These are phyloP conservation scores for Bradypodion ventrale DNA, from an alignment of 2,797 vertebrate species.

Conservation along the genomic window DNA sequence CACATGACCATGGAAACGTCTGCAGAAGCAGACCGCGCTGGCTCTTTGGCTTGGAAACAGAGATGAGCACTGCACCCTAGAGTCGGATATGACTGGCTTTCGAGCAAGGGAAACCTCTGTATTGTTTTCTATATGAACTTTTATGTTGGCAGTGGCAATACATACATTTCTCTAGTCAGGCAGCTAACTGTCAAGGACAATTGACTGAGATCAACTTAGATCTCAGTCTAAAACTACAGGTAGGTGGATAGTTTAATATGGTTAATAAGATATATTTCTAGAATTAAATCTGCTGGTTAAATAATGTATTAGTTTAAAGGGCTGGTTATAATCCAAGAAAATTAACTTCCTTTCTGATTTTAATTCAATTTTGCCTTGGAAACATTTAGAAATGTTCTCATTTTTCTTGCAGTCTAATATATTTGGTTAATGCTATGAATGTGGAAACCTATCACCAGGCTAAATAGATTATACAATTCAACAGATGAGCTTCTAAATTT, in stretches of 20 bases:
- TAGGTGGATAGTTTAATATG: background rate
- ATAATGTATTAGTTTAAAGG: background rate
- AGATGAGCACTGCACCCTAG: too few species aligned
- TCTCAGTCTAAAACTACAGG: background rate
- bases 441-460: background rate
- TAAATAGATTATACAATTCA: background rate
- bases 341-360: background rate
- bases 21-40: too few species aligned
- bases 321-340: background rate
- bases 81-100: too few species aligned
- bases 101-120: too few species aligned
- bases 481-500: background rate
- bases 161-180: background rate
- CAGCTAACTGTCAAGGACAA: background rate
- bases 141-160: background rate
- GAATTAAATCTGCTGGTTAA: background rate
- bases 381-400: background rate
- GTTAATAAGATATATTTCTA: background rate
- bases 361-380: background rate
- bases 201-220: background rate
- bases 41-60: too few species aligned
- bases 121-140: background rate
- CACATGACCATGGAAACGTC: too few species aligned
- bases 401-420: background rate
- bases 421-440: background rate